Conservation (phyloP, 2,113 vertebrate species). For the Callionymus lyra region DNA sequence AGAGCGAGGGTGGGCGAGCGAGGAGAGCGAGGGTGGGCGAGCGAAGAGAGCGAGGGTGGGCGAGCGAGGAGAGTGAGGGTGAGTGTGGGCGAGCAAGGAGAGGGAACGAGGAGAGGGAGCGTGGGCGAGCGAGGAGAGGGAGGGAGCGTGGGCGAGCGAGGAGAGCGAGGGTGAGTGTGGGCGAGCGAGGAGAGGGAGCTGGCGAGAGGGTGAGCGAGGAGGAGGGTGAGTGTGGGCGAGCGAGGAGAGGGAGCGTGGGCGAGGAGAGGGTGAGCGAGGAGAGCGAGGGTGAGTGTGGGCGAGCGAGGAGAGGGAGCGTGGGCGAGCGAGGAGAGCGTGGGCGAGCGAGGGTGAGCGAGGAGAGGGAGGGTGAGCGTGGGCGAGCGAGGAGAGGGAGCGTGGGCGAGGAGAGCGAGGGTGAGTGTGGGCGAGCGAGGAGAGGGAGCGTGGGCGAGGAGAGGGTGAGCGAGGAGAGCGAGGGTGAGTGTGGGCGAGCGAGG, state of each 20-base stretch:
- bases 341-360: constrained; percentile 28
- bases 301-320: not conserved
- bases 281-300: constrained; percentile 3
- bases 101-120: too few species aligned
- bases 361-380: constrained; percentile 25
- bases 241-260: not conserved
- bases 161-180: constrained; percentile 32
- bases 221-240: too few species aligned
- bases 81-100: not conserved
- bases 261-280: constrained; percentile 45
- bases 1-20: too few species aligned
- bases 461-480: constrained; percentile 27
- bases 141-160: not conserved
- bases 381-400: not conserved
- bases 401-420: too few species aligned
- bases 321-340: not conserved
- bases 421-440: not conserved
- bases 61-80: constrained; percentile 34
- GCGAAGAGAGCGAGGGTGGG: too few species aligned
- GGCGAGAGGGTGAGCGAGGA: constrained; percentile 42
- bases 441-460: constrained; percentile 32
- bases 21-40: constrained; percentile 47
- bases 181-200: not conserved
- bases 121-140: not conserved
- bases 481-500: constrained; percentile 24